A percentile compares a stretch with the other conserved stretches of the same genome.
Conservation (phyloP, 64 coral and sea anemone species). For the Catalaphyllia jardinei region DNA sequence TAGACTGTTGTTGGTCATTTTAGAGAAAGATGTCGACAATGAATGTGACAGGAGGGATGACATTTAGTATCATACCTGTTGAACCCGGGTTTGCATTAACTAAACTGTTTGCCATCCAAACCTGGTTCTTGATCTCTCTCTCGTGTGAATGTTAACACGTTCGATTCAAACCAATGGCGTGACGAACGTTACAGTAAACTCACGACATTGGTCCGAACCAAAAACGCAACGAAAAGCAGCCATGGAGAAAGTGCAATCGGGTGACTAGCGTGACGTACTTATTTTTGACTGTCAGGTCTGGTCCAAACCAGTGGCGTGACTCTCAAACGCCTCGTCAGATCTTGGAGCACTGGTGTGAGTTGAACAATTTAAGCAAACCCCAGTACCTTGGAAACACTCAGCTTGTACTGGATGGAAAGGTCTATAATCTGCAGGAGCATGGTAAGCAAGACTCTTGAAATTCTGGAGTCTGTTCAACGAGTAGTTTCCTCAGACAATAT, state of each 20-base stretch:
- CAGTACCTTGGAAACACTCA: slow-evolving; percentile 98
- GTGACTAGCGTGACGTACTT: background rate
- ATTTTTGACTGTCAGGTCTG: slow-evolving; percentile 72
- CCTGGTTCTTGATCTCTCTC: background rate
- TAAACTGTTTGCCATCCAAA: background rate
- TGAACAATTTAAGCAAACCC: slow-evolving; percentile 68
- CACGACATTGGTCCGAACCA: background rate
- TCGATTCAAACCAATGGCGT: slow-evolving; percentile 17
- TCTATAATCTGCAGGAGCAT: slow-evolving; percentile 79
- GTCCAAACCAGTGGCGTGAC: slow-evolving; percentile 96
- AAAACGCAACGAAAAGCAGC: background rate
- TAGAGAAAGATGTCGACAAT: no score
- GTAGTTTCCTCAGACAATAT: no score
- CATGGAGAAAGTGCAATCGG: background rate
- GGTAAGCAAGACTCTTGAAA: slow-evolving; percentile 15
- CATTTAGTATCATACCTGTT: no score
- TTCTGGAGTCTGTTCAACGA: background rate
- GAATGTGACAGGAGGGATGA: no score
- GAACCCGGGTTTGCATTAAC: no score
- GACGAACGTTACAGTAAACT: background rate
- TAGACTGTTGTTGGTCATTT: no score
- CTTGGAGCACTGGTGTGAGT: slow-evolving; percentile 81
- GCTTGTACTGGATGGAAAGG: slow-evolving; percentile 73
- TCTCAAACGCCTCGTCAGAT: slow-evolving; percentile 91
- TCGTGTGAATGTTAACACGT: background rate